Evolutionary conservation across 2,888 invertebrate species (phyloP).

Genomic region (Plagodis pulveraria): DNA sequence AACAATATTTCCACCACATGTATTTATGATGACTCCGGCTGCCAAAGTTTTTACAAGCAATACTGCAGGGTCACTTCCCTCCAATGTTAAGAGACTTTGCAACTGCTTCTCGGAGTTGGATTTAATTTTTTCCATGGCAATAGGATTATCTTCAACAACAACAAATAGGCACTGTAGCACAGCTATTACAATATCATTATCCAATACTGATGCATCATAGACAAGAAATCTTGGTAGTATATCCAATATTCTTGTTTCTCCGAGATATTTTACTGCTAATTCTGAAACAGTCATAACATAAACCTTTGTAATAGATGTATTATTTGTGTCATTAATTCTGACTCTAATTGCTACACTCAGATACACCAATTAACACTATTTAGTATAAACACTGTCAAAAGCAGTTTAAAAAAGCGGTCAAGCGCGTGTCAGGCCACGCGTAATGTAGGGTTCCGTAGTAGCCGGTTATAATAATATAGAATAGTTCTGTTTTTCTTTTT

Average conservation of each 20-base stretch:
- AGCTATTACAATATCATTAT: constrained; percentile 82
- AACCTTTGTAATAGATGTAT: neutral
- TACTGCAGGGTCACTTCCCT: constrained; percentile 67
- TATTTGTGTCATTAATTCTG: no score
- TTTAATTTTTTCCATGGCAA: constrained; percentile 82
- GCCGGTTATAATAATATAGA: no score
- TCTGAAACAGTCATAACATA: constrained; percentile 61
- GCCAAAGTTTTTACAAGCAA: constrained; percentile 83
- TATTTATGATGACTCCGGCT: constrained; percentile 85
- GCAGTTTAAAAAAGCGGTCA: no score
- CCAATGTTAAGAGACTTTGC: constrained; percentile 66
- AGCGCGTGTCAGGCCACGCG: no score
- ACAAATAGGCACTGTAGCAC: constrained; percentile 89
- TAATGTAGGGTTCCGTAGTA: no score
- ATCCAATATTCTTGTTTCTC: constrained; percentile 86
- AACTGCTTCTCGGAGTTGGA: constrained; percentile 73
- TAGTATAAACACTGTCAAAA: no score
- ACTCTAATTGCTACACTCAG: no score
- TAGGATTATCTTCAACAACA: constrained; percentile 88
- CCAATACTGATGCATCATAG: constrained; percentile 80
- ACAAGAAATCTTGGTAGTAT: constrained; percentile 84
- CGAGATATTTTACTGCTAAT: constrained; percentile 87
- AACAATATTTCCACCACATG: constrained; percentile 71
- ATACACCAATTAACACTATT: no score
- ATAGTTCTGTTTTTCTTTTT: no score